These are phyloP conservation scores for Coenonympha glycerion DNA, from an alignment of 2,888 invertebrate species.

Conservation along the genomic window DNA sequence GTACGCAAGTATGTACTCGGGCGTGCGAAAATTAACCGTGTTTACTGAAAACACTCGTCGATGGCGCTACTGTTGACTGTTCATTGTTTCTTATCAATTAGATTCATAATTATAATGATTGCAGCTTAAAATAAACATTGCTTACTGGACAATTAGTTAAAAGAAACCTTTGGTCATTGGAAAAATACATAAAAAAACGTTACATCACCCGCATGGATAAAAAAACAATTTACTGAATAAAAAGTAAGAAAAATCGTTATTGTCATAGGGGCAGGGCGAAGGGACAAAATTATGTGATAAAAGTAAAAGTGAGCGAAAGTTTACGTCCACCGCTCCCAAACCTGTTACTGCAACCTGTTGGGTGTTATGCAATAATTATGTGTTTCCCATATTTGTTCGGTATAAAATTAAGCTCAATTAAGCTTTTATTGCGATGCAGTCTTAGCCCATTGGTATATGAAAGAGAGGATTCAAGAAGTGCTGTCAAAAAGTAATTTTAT, in stretches of 20 bases:
- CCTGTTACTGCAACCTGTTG: background rate
- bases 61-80: constrained; percentile 44
- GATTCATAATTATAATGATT: no score
- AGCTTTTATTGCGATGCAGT: background rate
- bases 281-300: background rate
- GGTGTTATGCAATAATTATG: background rate
- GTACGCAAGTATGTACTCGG: constrained; percentile 16
- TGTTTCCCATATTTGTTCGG: background rate
- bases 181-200: no score
- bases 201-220: no score
- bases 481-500: no score
- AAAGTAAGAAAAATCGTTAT: no score
- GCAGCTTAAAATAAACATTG: no score
- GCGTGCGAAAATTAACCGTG: constrained; percentile 17
- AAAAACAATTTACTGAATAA: no score
- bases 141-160: no score
- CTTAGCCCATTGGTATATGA: no score
- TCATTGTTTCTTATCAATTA: no score
- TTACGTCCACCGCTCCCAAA: background rate
- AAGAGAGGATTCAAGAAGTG: no score
- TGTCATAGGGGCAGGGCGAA: background rate
- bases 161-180: no score
- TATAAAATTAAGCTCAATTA: background rate
- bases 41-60: constrained; percentile 33
- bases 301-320: constrained; percentile 10